These are phyloP conservation scores for Macrosiphum euphorbiae DNA, from an alignment of 2,888 invertebrate genomes.

Conservation along the genomic window DNA sequence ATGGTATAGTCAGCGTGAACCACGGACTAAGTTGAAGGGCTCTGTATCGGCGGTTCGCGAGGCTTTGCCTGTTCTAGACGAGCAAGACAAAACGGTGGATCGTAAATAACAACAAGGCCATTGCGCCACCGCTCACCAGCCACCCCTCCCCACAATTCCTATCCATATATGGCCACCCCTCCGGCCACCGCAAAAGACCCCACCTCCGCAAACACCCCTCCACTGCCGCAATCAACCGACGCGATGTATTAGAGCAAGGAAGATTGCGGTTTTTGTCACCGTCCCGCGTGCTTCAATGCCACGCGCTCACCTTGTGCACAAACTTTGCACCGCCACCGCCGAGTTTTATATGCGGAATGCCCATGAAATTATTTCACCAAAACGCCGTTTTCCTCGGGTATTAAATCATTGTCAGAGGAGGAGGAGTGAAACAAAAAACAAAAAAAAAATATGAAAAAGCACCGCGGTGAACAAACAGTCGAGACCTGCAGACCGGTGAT, in stretches of 20 bases:
- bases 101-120: slow-evolving; percentile 15
- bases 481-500: neutral
- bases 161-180: neutral
- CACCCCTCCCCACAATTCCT: neutral
- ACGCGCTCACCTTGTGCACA: neutral
- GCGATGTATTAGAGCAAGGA: neutral
- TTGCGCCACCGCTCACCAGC: neutral
- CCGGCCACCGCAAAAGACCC: neutral
- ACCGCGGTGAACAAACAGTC: neutral
- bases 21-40: neutral
- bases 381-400: neutral
- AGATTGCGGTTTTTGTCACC: slow-evolving; percentile 31
- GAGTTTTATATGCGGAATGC: slow-evolving; percentile 13
- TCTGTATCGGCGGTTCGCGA: neutral
- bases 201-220: neutral
- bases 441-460: neutral
- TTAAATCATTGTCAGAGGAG: neutral
- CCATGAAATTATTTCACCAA: neutral
- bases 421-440: neutral
- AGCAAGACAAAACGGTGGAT: slow-evolving; percentile 18
- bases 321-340: neutral
- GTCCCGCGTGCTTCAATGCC: neutral
- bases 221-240: neutral
- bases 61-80: slow-evolving; percentile 19
- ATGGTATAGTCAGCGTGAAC: neutral